These are phyloP conservation scores for Acomys russatus DNA, from an alignment of 2,797 vertebrate species.

Conservation along the genomic window DNA sequence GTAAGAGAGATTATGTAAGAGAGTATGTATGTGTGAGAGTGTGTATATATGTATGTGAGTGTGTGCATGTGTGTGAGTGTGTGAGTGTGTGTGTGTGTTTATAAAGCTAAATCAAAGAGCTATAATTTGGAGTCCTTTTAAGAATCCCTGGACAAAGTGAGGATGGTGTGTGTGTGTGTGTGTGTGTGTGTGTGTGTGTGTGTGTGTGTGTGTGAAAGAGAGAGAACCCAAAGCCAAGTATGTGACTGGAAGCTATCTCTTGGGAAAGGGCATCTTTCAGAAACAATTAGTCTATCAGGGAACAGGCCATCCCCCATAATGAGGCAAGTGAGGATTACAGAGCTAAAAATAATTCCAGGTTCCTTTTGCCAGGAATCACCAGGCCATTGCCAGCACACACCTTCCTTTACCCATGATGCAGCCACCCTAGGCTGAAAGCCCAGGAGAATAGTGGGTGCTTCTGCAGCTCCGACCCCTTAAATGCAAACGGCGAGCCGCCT, in stretches of 20 bases:
- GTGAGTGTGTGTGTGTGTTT: neutral
- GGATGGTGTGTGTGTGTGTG: neutral
- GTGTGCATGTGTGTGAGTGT: neutral
- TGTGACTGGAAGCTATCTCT: neutral
- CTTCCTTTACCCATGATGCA: neutral
- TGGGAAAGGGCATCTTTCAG: slow-evolving; percentile 35
- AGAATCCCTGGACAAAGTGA: slow-evolving; percentile 15
- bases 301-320: slow-evolving; percentile 32
- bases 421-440: neutral
- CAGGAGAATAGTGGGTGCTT: neutral
- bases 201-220: too few relatives aligned
- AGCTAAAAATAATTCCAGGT: slow-evolving; percentile 59
- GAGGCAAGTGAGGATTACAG: slow-evolving; percentile 30
- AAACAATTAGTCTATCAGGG: slow-evolving; percentile 2
- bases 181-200: too few relatives aligned
- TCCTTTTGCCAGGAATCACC: slow-evolving; percentile 45
- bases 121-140: slow-evolving; percentile 31
- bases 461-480: neutral
- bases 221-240: neutral
- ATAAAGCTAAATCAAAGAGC: slow-evolving; percentile 14
- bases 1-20: neutral
- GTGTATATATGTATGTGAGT: neutral
- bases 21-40: neutral
- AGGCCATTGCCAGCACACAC: neutral
- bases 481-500: neutral